Conservation (phyloP, 2,113 vertebrate species). For the Platysteira castanea region DNA sequence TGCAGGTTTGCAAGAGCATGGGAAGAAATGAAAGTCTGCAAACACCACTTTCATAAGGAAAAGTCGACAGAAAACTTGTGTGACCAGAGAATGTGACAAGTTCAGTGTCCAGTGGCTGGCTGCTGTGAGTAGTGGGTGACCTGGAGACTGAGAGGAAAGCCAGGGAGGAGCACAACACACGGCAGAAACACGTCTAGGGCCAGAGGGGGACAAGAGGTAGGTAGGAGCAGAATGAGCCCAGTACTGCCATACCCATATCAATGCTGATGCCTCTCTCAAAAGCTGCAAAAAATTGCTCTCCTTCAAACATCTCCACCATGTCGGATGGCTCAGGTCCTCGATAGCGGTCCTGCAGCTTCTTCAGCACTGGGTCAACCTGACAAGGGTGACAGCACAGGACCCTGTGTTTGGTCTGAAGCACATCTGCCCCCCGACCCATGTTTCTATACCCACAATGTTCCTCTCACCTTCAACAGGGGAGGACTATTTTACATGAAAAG, state of each 20-base stretch:
- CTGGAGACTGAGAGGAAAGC: neutral
- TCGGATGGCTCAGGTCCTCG: constrained; percentile 94
- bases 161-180: neutral
- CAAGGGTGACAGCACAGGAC: neutral
- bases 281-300: constrained; percentile 94
- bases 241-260: constrained; percentile 75
- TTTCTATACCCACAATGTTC: neutral
- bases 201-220: neutral
- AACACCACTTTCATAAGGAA: neutral
- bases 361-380: constrained; percentile 82
- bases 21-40: neutral
- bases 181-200: neutral
- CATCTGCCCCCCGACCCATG: neutral
- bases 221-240: neutral
- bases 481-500: neutral
- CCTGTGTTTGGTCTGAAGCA: neutral
- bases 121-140: neutral
- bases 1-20: neutral
- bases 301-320: constrained; percentile 90
- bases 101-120: neutral
- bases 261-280: constrained; percentile 90
- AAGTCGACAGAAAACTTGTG: neutral
- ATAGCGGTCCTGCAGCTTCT: constrained; percentile 81
- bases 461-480: neutral
- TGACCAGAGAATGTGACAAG: neutral